Evolutionary conservation across 2,113 vertebrate species (phyloP).

Genomic region (Vidua macroura): DNA sequence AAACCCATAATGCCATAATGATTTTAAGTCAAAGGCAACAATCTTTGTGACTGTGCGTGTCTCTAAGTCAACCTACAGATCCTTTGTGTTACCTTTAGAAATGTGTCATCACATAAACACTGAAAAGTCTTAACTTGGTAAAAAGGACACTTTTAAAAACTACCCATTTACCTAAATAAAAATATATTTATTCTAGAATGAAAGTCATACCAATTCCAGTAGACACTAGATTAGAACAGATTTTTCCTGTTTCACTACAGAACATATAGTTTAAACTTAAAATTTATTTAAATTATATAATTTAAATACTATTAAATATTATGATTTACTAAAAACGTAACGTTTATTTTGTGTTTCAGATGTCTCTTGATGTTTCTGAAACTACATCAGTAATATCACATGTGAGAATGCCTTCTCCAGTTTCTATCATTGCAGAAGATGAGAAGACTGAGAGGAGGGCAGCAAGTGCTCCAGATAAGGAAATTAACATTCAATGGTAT

Average conservation of each 20-base stretch:
- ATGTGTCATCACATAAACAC: not conserved
- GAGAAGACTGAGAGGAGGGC: not conserved
- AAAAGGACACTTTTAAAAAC: not conserved
- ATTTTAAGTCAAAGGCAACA: not conserved
- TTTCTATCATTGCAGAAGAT: not conserved
- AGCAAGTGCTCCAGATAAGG: slow-evolving; percentile 47
- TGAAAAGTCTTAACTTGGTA: not conserved
- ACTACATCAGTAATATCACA: not conserved
- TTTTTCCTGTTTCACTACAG: not conserved
- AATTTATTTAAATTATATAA: not conserved
- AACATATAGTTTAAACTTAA: not conserved
- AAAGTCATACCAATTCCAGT: not conserved
- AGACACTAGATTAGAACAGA: not conserved
- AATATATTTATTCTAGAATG: not conserved
- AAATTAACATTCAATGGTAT: slow-evolving; percentile 81
- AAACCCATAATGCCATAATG: not conserved
- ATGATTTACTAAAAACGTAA: not conserved
- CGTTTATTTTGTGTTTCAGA: slow-evolving; percentile 23
- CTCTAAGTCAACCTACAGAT: not conserved
- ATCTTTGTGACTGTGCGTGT: not conserved
- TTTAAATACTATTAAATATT: not conserved
- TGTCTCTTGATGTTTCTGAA: not conserved
- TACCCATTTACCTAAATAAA: not conserved
- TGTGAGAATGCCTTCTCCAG: not conserved
- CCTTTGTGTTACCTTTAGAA: not conserved